These are phyloP conservation scores for Tenebrosternarchus preto DNA, from an alignment of 2,113 vertebrate species.

Conservation along the genomic window DNA sequence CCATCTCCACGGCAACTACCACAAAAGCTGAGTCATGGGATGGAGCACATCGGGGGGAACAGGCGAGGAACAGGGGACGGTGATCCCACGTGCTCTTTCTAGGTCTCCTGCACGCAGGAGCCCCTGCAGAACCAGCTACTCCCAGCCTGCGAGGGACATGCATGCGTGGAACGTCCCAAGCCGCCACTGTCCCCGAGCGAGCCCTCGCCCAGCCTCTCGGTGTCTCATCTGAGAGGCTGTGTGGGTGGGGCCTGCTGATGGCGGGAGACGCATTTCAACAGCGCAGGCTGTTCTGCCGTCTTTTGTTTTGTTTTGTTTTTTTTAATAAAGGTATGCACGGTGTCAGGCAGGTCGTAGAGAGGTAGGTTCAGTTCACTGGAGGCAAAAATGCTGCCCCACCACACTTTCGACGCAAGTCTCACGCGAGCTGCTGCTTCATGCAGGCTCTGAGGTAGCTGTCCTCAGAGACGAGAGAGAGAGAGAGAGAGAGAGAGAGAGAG, in stretches of 20 bases:
- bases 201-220: conserved; percentile 16
- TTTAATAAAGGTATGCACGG: conserved; percentile 30
- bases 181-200: conserved; percentile 37
- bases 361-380: conserved; percentile 31
- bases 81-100: conserved; percentile 28
- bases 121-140: conserved; percentile 25
- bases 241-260: no score
- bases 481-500: no score
- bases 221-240: conserved; percentile 16
- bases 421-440: neutral
- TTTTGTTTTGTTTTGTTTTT: conserved; percentile 23
- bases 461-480: no score
- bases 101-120: conserved; percentile 26
- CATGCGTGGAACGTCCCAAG: conserved; percentile 17
- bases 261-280: neutral
- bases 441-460: no score
- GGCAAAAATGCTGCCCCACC: conserved; percentile 27
- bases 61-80: conserved; percentile 29
- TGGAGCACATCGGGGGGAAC: conserved; percentile 16
- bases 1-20: neutral
- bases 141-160: conserved; percentile 36
- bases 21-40: conserved; percentile 36
- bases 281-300: conserved; percentile 38
- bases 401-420: conserved; percentile 18
- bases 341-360: conserved; percentile 40